phyloP scores from a whole-genome alignment of 2,113 vertebrate genomes.

The Cyprinus carpio region DNA sequence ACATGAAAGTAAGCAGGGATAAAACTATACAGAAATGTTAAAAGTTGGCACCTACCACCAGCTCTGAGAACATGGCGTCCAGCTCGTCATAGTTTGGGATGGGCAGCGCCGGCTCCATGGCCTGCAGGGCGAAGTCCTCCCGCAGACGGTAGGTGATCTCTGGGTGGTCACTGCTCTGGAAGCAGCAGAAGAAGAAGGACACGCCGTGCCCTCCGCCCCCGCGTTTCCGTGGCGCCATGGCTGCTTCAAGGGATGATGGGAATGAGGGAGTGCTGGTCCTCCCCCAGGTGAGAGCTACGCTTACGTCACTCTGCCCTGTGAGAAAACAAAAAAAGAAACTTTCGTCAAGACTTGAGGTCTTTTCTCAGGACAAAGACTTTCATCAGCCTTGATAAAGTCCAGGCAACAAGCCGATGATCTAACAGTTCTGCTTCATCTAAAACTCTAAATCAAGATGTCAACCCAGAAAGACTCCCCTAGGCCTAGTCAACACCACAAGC shows the following conservation, averaged over 20 bases:
- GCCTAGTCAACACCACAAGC: slow-evolving; percentile 20
- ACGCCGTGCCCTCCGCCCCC: slow-evolving; percentile 81
- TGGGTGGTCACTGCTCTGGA: slow-evolving; percentile 91
- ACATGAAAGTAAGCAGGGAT: background rate
- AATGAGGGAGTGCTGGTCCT: slow-evolving; percentile 64
- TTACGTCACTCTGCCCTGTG: slow-evolving; percentile 73
- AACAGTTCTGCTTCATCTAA: background rate
- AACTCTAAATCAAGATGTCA: background rate
- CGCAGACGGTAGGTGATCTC: slow-evolving; percentile 97
- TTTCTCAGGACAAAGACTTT: background rate
- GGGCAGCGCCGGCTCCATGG: slow-evolving; percentile 91
- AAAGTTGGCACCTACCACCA: slow-evolving; percentile 83
- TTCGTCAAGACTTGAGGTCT: background rate
- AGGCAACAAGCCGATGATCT: background rate
- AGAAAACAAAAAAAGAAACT: slow-evolving; percentile 3
- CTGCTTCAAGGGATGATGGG: slow-evolving; percentile 61
- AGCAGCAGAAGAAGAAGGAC: slow-evolving; percentile 97
- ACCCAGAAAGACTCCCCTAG: background rate
- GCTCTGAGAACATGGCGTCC: slow-evolving; percentile 92
- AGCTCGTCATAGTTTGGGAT: slow-evolving; percentile 92
- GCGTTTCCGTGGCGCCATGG: slow-evolving; percentile 96
- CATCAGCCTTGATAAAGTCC: background rate
- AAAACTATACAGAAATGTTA: background rate
- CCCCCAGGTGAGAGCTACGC: slow-evolving; percentile 64
- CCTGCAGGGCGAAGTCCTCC: slow-evolving; percentile 93